phyloP scores from a whole-genome alignment of 1,140 invertebrate genomes.

The Nephila pilipes region DNA sequence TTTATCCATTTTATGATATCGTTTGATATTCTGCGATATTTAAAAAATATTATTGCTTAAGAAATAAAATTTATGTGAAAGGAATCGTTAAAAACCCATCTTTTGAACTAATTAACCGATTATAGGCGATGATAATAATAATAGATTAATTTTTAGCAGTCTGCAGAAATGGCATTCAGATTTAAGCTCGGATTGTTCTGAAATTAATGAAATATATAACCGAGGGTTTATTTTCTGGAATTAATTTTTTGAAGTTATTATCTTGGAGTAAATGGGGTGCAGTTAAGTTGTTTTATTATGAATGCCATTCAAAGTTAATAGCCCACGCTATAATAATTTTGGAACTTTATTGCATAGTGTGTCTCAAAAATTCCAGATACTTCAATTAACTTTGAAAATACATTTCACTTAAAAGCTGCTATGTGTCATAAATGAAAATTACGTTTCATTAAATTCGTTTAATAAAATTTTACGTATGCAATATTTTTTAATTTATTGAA shows the following conservation, averaged over 20 bases:
- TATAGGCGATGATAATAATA: slow-evolving; percentile 73
- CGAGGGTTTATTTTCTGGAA: slow-evolving; percentile 33
- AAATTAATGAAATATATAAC: slow-evolving; percentile 69
- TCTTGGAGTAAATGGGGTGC: slow-evolving; percentile 56
- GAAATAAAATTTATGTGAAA: slow-evolving; percentile 67
- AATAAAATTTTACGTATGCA: neutral
- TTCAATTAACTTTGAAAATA: slow-evolving; percentile 20
- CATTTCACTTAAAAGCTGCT: slow-evolving; percentile 27
- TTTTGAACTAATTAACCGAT: slow-evolving; percentile 68
- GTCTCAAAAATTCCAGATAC: slow-evolving; percentile 13
- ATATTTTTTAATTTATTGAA: slow-evolving; percentile 13
- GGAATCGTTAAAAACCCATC: slow-evolving; percentile 73
- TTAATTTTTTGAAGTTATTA: slow-evolving; percentile 61
- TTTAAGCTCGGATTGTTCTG: slow-evolving; percentile 53
- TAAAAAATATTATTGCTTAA: slow-evolving; percentile 60
- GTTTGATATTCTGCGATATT: slow-evolving; percentile 59
- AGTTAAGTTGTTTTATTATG: slow-evolving; percentile 72
- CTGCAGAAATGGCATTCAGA: slow-evolving; percentile 17
- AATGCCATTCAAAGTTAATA: slow-evolving; percentile 54
- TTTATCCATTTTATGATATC: slow-evolving; percentile 70
- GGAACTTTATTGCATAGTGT: slow-evolving; percentile 31
- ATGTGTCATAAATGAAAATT: slow-evolving; percentile 27
- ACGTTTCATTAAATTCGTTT: slow-evolving; percentile 30
- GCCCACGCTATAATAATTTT: neutral
- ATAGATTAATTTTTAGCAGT: slow-evolving; percentile 61